Evolutionary conservation across 2,888 invertebrate species (phyloP).

Genomic region (Drosophila kambysellisi): DNA sequence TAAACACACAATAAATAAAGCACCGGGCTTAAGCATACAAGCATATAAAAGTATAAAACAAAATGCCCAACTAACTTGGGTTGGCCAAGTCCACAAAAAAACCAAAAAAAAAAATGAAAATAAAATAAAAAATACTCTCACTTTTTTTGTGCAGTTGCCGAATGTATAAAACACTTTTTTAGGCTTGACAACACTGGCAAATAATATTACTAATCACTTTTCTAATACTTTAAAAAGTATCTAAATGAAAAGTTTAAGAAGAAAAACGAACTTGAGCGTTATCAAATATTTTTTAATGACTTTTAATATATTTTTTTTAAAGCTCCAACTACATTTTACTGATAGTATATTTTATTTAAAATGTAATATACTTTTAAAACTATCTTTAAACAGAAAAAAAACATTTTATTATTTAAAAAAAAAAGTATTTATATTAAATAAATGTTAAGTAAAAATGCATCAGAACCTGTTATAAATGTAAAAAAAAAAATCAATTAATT

Average conservation of each 20-base stretch:
- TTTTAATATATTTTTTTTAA: background rate
- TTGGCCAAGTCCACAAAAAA: constrained; percentile 6
- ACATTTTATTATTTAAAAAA: background rate
- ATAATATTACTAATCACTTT: background rate
- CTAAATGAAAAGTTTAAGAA: background rate
- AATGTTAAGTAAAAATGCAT: no score
- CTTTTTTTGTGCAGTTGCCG: background rate
- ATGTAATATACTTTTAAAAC: background rate
- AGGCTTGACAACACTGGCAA: background rate
- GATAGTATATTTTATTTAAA: background rate
- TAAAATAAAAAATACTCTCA: background rate
- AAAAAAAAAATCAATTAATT: background rate
- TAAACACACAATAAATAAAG: constrained; percentile 65
- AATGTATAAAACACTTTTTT: constrained; percentile 8
- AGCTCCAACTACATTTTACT: background rate
- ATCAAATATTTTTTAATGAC: background rate
- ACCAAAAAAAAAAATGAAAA: background rate
- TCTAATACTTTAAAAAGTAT: background rate
- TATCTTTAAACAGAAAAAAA: accelerated
- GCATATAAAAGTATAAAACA: constrained; percentile 47
- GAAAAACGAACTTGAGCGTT: background rate
- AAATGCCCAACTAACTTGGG: constrained; percentile 43
- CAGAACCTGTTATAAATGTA: background rate
- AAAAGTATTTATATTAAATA: background rate
- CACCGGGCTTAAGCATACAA: constrained; percentile 41